A percentile compares a stretch with the other conserved stretches of the same genome.
These are phyloP conservation scores for Mustelus asterias DNA, from an alignment of 2,113 vertebrate genomes.

Conservation along the genomic window DNA sequence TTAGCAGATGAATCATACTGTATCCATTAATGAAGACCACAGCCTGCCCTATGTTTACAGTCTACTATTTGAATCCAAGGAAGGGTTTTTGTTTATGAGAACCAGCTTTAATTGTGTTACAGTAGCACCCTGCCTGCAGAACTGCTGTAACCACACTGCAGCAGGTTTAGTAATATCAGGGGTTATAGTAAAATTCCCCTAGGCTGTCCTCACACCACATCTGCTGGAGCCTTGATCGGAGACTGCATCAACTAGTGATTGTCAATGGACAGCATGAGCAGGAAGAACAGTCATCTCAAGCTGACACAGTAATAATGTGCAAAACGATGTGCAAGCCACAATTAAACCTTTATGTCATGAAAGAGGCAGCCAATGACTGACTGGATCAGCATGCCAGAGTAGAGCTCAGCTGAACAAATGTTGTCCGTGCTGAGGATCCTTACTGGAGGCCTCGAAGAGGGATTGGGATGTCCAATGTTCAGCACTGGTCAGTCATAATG, in stretches of 20 bases:
- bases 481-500: background rate
- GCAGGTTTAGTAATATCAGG: constrained; percentile 24
- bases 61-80: background rate
- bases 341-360: constrained; percentile 61
- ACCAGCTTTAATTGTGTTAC: background rate
- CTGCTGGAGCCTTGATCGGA: background rate
- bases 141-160: constrained; percentile 11
- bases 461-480: background rate
- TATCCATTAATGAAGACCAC: background rate
- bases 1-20: background rate
- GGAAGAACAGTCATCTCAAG: constrained; percentile 52
- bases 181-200: background rate
- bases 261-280: constrained; percentile 31
- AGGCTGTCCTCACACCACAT: background rate
- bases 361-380: constrained; percentile 50
- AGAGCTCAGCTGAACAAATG: background rate
- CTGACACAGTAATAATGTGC: constrained; percentile 43
- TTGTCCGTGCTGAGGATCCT: background rate
- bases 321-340: constrained; percentile 54
- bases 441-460: background rate
- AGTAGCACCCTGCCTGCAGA: background rate
- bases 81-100: background rate
- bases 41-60: background rate
- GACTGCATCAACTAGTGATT: background rate
- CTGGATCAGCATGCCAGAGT: constrained; percentile 47